phyloP scores from a whole-genome alignment of 2,888 invertebrate genomes.

The Lobophora halterata region DNA sequence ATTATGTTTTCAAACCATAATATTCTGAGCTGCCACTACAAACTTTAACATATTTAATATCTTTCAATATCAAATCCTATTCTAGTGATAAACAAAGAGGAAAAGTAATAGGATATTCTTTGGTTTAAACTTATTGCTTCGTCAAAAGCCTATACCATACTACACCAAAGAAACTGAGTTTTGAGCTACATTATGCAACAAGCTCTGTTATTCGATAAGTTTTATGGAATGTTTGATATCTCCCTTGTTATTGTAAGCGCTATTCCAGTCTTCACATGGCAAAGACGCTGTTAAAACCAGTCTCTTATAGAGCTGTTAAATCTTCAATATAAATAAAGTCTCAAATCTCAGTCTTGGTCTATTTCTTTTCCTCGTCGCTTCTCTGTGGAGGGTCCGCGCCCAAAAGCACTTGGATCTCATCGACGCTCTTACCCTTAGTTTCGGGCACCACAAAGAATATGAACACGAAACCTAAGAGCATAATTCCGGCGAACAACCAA shows the following conservation, averaged over 20 bases:
- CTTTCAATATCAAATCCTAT: slow-evolving; percentile 13
- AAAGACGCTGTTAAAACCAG: background rate
- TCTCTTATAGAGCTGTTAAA: slow-evolving; percentile 18
- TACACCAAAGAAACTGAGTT: slow-evolving; percentile 36
- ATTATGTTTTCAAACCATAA: background rate
- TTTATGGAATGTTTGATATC: too few relatives aligned
- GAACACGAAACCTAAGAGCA: slow-evolving; percentile 83
- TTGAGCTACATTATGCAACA: slow-evolving; percentile 25
- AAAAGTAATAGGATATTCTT: slow-evolving; percentile 45
- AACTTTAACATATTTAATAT: slow-evolving; percentile 19
- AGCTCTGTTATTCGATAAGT: too few relatives aligned
- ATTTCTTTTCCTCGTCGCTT: slow-evolving; percentile 55
- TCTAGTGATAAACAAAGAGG: slow-evolving; percentile 24
- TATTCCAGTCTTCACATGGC: background rate
- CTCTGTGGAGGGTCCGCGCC: slow-evolving; percentile 54
- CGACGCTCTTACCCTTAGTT: slow-evolving; percentile 85
- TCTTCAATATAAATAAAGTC: slow-evolving; percentile 28
- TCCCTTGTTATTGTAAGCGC: background rate
- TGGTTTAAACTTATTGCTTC: slow-evolving; percentile 55
- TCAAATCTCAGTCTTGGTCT: slow-evolving; percentile 59
- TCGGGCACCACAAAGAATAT: slow-evolving; percentile 85
- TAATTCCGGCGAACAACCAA: slow-evolving; percentile 87
- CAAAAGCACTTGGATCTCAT: slow-evolving; percentile 82
- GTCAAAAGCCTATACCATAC: slow-evolving; percentile 36
- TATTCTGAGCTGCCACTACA: slow-evolving; percentile 18